These are phyloP conservation scores for Proctacanthus coquilletti DNA, from an alignment of 1,140 invertebrate genomes.

Conservation along the genomic window DNA sequence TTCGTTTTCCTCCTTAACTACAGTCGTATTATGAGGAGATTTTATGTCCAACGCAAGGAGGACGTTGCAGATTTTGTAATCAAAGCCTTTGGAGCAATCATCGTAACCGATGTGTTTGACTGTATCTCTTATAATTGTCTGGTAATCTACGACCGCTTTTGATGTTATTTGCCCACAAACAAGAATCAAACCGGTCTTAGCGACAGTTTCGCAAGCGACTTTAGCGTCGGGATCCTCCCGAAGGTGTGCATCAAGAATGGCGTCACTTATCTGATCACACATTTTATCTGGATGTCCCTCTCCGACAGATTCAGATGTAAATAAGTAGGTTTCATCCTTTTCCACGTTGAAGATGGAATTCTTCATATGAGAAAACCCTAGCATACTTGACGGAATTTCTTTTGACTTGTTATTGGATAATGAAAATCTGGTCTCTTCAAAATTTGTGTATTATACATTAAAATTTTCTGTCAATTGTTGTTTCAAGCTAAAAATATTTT, in stretches of 20 bases:
- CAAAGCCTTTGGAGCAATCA: conserved; percentile 88
- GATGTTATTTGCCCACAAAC: conserved; percentile 70
- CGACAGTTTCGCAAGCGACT: conserved; percentile 85
- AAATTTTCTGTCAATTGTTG: too few species aligned
- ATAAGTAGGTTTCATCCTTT: too few species aligned
- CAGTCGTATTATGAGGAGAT: conserved; percentile 88
- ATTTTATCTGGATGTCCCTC: conserved; percentile 98
- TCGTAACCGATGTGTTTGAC: conserved; percentile 96
- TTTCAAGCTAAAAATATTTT: too few species aligned
- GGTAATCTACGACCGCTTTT: conserved; percentile 84
- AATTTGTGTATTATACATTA: too few species aligned
- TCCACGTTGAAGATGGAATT: too few species aligned
- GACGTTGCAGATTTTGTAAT: conserved; percentile 95
- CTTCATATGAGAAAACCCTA: too few species aligned
- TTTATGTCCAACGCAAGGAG: conserved; percentile 89
- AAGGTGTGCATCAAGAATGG: conserved; percentile 88
- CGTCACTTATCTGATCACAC: conserved; percentile 97
- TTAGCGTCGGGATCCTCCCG: conserved; percentile 88
- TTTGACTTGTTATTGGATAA: too few species aligned
- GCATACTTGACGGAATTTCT: too few species aligned
- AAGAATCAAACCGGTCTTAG: conserved; percentile 65
- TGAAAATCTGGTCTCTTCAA: too few species aligned
- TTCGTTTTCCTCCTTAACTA: too few species aligned
- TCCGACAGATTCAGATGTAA: conserved; percentile 96
- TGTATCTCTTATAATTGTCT: conserved; percentile 82